Conservation (phyloP, 2,888 invertebrate species). For the Synanthedon myopaeformis region DNA sequence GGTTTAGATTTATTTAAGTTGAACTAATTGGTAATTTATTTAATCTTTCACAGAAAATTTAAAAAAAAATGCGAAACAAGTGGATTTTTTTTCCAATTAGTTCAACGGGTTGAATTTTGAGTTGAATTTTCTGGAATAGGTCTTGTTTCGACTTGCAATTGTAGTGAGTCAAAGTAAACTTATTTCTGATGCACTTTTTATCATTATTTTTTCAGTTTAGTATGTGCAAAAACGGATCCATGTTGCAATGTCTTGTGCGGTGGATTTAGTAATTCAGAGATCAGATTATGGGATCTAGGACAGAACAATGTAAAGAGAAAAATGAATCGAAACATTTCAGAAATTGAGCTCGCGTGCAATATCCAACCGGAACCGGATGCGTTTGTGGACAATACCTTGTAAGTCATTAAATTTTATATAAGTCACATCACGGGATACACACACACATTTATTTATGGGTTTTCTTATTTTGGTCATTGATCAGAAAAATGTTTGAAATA, state of each 20-base stretch:
- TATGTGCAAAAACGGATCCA: conserved; percentile 72
- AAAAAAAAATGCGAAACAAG: too few relatives aligned
- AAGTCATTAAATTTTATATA: conserved; percentile 16
- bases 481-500: too few relatives aligned
- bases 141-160: too few relatives aligned
- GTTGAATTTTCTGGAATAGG: too few relatives aligned
- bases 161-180: neutral
- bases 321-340: conserved; percentile 55
- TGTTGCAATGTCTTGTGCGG: conserved; percentile 75
- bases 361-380: conserved; percentile 55
- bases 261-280: conserved; percentile 77
- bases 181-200: neutral
- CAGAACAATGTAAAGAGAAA: conserved; percentile 49
- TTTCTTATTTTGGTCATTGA: too few relatives aligned
- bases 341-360: conserved; percentile 62
- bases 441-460: too few relatives aligned
- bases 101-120: too few relatives aligned
- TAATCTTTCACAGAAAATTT: too few relatives aligned
- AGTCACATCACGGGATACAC: too few relatives aligned
- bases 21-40: too few relatives aligned
- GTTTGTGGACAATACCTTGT: conserved; percentile 56
- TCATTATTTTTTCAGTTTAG: conserved; percentile 53
- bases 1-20: too few relatives aligned
- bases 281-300: conserved; percentile 76
- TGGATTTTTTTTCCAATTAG: too few relatives aligned